These are phyloP conservation scores for Scaptomyza polygonia DNA, from an alignment of 2,888 invertebrate species.

Conservation along the genomic window DNA sequence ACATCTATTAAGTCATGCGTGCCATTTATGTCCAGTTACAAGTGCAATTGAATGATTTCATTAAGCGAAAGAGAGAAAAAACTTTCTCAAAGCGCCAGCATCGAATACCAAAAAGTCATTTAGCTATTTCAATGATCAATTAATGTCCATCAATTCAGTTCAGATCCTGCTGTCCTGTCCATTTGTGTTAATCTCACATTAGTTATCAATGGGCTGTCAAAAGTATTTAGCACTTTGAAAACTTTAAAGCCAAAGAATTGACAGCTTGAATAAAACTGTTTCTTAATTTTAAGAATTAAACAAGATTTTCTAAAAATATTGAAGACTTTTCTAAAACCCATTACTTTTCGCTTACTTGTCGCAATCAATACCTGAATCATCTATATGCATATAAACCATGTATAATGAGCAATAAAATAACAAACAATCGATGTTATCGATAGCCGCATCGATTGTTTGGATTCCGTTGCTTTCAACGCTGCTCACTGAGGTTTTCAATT, in stretches of 20 bases:
- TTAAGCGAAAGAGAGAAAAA: not conserved
- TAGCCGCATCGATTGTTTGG: conserved; percentile 1
- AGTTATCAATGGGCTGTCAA: conserved; percentile 6
- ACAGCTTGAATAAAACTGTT: too few relatives aligned
- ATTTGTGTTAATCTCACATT: not conserved
- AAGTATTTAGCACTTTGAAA: conserved; percentile 16
- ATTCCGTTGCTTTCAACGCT: not conserved
- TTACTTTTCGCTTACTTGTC: not conserved
- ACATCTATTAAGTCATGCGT: conserved; percentile 19
- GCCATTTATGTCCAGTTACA: conserved; percentile 18
- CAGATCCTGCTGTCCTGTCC: conserved; percentile 19
- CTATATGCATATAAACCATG: not conserved
- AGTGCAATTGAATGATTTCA: conserved; percentile 20
- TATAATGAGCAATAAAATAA: not conserved
- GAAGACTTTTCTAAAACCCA: not conserved
- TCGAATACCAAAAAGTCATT: conserved; percentile 22
- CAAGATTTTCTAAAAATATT: too few relatives aligned
- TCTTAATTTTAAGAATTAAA: not conserved
- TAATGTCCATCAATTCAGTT: conserved; percentile 50
- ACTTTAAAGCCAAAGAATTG: not conserved
- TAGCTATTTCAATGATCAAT: conserved; percentile 42
- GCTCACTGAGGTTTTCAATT: conserved; percentile 42
- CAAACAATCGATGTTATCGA: conserved; percentile 14
- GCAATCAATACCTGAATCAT: not conserved
- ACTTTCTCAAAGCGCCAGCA: conserved; percentile 21